Conservation (phyloP, 1,140 invertebrate species). For the Drosophila eugracilis region DNA sequence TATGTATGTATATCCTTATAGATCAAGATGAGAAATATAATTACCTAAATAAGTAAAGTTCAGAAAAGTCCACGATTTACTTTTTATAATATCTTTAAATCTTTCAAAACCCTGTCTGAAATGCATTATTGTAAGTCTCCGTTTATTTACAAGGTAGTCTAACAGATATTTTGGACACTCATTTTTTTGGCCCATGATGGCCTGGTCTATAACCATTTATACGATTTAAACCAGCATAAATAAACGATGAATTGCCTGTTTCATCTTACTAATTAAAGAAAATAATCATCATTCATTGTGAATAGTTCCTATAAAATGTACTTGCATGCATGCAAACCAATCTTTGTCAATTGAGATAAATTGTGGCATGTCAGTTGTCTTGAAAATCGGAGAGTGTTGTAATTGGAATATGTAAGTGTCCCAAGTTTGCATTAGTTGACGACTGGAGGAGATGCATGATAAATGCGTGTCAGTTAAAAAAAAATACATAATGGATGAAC, state of each 20-base stretch:
- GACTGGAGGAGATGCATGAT: neutral
- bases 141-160: no score
- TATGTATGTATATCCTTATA: no score
- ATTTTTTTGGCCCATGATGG: no score
- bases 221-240: no score
- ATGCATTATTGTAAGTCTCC: no score
- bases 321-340: conserved; percentile 47
- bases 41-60: no score
- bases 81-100: no score
- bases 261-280: neutral
- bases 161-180: no score
- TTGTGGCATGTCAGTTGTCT: conserved; percentile 53
- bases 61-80: no score
- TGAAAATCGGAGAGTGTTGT: conserved; percentile 11
- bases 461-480: conserved; percentile 11
- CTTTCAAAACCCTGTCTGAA: no score
- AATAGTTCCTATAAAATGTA: conserved; percentile 10
- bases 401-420: conserved; percentile 16
- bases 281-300: neutral
- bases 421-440: neutral
- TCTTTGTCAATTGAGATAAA: conserved; percentile 62
- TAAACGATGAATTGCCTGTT: conserved; percentile 1
- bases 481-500: conserved; percentile 25
- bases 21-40: no score
- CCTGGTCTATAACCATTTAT: no score